These are phyloP conservation scores for Tuta absoluta DNA, from an alignment of 2,888 invertebrate genomes.

Conservation along the genomic window DNA sequence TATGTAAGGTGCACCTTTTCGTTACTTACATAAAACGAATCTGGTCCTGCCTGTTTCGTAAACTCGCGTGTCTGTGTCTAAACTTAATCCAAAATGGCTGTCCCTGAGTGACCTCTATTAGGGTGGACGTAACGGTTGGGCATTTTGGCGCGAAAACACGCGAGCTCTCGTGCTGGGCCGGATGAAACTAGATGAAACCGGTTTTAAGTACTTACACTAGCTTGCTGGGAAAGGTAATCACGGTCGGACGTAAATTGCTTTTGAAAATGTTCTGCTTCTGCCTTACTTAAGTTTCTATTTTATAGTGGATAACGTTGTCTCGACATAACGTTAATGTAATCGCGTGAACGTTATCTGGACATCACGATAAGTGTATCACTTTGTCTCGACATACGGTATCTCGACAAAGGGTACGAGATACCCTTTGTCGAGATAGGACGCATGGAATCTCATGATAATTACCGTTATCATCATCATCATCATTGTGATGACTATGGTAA, in stretches of 20 bases:
- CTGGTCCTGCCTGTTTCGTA: constrained; percentile 9
- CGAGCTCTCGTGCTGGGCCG: constrained; percentile 32
- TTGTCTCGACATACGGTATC: too few relatives aligned
- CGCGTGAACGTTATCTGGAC: too few relatives aligned
- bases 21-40: constrained; percentile 1
- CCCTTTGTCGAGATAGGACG: too few relatives aligned
- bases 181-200: constrained; percentile 40
- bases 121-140: constrained; percentile 5
- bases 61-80: constrained; percentile 10
- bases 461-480: too few relatives aligned
- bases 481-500: too few relatives aligned
- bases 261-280: too few relatives aligned
- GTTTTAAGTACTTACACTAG: constrained; percentile 32
- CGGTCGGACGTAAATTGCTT: not conserved
- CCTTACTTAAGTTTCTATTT: too few relatives aligned
- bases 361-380: too few relatives aligned
- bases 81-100: constrained; percentile 21
- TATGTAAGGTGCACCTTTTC: not conserved
- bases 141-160: constrained; percentile 28
- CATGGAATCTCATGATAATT: too few relatives aligned
- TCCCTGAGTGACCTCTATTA: constrained; percentile 28
- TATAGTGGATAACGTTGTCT: too few relatives aligned
- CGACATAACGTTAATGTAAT: too few relatives aligned
- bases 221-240: not conserved
- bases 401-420: too few relatives aligned